phyloP scores from a whole-genome alignment of 2,797 vertebrate genomes.

The Melanotaenia trifasciata region DNA sequence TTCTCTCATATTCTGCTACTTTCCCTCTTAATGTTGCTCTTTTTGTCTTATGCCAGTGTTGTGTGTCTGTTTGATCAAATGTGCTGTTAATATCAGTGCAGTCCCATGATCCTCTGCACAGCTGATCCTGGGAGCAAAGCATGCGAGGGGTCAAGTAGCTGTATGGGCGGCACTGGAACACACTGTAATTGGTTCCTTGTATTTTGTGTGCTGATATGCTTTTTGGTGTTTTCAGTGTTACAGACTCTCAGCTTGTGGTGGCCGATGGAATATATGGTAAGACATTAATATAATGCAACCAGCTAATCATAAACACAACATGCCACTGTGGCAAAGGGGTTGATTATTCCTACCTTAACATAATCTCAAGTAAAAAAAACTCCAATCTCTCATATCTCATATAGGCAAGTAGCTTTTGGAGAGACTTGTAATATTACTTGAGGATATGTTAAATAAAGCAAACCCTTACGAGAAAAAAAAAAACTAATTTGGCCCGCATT shows the following conservation, averaged over 20 bases:
- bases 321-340: constrained; percentile 63
- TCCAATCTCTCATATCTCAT: neutral
- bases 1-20: constrained; percentile 20
- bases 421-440: neutral
- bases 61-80: constrained; percentile 46
- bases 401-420: neutral
- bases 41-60: constrained; percentile 23
- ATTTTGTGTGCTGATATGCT: constrained; percentile 74
- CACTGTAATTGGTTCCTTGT: constrained; percentile 55
- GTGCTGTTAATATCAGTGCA: constrained; percentile 34
- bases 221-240: constrained; percentile 82
- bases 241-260: constrained; percentile 75
- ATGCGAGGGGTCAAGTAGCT: constrained; percentile 68
- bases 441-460: neutral
- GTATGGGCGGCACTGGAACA: constrained; percentile 31
- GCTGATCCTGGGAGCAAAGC: constrained; percentile 71
- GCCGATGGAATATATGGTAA: constrained; percentile 86
- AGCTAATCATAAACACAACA: constrained; percentile 32
- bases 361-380: neutral
- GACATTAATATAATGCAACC: constrained; percentile 60
- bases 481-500: neutral
- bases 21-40: constrained; percentile 20
- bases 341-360: constrained; percentile 3
- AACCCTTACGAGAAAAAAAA: neutral
- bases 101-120: constrained; percentile 64